Conservation (phyloP, 2,888 invertebrate genomes). For the Nezara viridula region DNA sequence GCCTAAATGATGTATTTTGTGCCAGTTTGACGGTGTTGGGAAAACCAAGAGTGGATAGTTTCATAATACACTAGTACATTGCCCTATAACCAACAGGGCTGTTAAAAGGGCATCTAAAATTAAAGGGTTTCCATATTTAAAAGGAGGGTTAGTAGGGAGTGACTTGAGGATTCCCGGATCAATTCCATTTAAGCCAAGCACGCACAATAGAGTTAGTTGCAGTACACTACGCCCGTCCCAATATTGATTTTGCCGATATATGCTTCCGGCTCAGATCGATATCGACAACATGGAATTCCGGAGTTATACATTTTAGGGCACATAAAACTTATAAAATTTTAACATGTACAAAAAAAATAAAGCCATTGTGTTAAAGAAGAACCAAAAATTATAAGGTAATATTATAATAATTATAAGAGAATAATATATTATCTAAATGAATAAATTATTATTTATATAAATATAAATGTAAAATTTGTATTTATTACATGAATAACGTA, state of each 20-base stretch:
- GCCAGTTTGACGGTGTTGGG: too few relatives aligned
- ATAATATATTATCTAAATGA: too few relatives aligned
- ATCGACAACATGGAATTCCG: background rate
- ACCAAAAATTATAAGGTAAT: too few relatives aligned
- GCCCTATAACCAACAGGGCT: background rate
- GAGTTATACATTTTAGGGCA: too few relatives aligned
- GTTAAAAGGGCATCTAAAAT: background rate
- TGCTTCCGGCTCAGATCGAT: background rate
- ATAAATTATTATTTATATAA: too few relatives aligned
- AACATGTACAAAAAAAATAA: too few relatives aligned
- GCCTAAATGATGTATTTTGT: too few relatives aligned
- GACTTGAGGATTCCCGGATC: constrained; percentile 3
- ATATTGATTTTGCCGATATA: background rate
- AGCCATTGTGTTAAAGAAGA: too few relatives aligned
- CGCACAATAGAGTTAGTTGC: background rate
- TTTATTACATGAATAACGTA: too few relatives aligned
- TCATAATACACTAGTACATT: background rate
- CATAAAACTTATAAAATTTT: too few relatives aligned
- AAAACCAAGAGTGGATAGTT: background rate
- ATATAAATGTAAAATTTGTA: too few relatives aligned
- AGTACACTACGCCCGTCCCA: background rate
- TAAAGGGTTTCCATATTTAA: constrained; percentile 3
- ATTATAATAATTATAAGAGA: too few relatives aligned
- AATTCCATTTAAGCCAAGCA: background rate
- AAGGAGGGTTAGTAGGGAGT: background rate